Evolutionary conservation across 1,140 invertebrate species (phyloP).

Genomic region (Ceratina calcarata): DNA sequence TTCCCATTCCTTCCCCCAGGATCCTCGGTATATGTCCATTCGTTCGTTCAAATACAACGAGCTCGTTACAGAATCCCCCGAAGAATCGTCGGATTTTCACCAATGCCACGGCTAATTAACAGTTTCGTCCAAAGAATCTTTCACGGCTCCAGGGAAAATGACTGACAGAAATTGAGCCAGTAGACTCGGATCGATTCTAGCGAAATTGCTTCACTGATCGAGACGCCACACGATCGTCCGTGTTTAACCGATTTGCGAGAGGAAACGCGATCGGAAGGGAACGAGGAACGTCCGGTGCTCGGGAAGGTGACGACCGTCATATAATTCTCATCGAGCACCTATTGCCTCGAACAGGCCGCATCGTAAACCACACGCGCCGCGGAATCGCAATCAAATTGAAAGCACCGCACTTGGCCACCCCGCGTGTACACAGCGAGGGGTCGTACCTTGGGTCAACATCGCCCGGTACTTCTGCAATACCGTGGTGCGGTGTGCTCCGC

Average conservation of each 20-base stretch:
- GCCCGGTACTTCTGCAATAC: not conserved
- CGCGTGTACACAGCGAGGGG: not conserved
- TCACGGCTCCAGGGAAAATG: no score
- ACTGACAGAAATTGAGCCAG: no score
- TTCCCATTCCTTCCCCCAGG: not conserved
- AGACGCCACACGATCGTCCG: not conserved
- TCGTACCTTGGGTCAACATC: slow-evolving; percentile 9
- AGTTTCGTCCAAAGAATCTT: no score
- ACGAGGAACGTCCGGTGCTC: not conserved
- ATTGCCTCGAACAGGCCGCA: slow-evolving; percentile 60
- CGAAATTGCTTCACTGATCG: not conserved
- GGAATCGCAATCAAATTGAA: slow-evolving; percentile 71
- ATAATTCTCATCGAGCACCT: slow-evolving; percentile 65
- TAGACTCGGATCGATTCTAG: no score
- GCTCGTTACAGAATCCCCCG: no score
- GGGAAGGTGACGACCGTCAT: slow-evolving; percentile 38
- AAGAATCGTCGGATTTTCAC: no score
- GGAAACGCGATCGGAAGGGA: not conserved
- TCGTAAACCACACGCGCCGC: slow-evolving; percentile 68
- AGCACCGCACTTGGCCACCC: slow-evolving; percentile 38
- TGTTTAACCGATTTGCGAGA: not conserved
- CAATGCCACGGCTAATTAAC: no score
- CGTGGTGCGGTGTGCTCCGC: not conserved
- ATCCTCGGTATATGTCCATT: not conserved
- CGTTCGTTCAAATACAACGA: no score